Conservation (phyloP, 2,888 invertebrate genomes). For the Melipona beecheii region DNA sequence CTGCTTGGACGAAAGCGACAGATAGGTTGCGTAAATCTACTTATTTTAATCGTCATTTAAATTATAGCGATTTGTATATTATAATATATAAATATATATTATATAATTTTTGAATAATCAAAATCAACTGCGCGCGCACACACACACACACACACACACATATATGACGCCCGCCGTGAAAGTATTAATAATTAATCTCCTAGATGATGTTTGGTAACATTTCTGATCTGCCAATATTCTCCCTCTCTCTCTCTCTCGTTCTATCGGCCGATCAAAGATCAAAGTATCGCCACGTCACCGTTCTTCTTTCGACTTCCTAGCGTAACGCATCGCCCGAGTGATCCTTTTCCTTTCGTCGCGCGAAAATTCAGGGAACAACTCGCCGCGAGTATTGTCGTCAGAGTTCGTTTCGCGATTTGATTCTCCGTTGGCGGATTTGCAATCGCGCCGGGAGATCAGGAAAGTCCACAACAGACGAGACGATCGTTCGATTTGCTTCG, state of each 20-base stretch:
- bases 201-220: conserved; percentile 21
- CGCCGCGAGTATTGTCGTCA: conserved; percentile 41
- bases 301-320: conserved; percentile 41
- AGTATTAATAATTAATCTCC: conserved; percentile 76
- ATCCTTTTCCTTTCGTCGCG: conserved; percentile 48
- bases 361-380: conserved; percentile 46
- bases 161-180: too few relatives aligned
- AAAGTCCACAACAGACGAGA: not conserved
- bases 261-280: conserved; percentile 68
- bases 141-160: too few relatives aligned
- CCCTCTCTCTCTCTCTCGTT: conserved; percentile 48
- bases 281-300: conserved; percentile 68
- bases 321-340: conserved; percentile 27
- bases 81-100: too few relatives aligned
- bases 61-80: too few relatives aligned
- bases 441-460: conserved; percentile 27
- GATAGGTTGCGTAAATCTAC: too few relatives aligned
- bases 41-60: too few relatives aligned
- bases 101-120: too few relatives aligned
- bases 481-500: not conserved
- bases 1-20: too few relatives aligned
- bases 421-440: conserved; percentile 49
- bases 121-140: too few relatives aligned
- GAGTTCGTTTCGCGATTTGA: too few relatives aligned
- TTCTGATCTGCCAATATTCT: conserved; percentile 56